These are phyloP conservation scores for Drosophila dunni DNA, from an alignment of 1,140 invertebrate genomes.

Conservation along the genomic window DNA sequence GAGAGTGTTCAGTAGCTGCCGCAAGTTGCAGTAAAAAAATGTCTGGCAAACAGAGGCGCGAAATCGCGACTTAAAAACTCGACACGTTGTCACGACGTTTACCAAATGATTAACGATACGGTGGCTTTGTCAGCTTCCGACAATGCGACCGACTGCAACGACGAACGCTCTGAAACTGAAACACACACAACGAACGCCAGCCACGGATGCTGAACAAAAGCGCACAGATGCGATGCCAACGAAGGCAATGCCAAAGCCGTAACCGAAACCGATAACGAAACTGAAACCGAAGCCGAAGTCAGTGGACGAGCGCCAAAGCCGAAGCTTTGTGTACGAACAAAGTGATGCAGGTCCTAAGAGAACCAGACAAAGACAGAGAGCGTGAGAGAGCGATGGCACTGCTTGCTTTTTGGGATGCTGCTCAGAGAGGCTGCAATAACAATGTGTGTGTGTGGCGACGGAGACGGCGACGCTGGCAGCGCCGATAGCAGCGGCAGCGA, in stretches of 20 bases:
- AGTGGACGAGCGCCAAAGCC: too few relatives aligned
- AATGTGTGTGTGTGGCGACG: slow-evolving; percentile 11
- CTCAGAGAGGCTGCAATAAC: slow-evolving; percentile 21
- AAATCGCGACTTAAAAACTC: slow-evolving; percentile 48
- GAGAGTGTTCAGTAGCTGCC: slow-evolving; percentile 34
- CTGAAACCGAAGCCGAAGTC: slow-evolving; percentile 16
- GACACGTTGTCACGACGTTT: slow-evolving; percentile 32
- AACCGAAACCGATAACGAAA: slow-evolving; percentile 8
- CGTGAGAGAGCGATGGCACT: slow-evolving; percentile 24
- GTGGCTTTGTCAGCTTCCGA: slow-evolving; percentile 11
- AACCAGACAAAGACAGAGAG: slow-evolving; percentile 11
- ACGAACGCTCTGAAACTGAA: slow-evolving; percentile 73
- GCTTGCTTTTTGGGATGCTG: slow-evolving; percentile 32
- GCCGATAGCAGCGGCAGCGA: slow-evolving; percentile 39
- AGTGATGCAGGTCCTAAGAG: slow-evolving; percentile 40
- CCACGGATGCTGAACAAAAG: slow-evolving; percentile 69
- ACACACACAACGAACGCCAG: slow-evolving; percentile 39
- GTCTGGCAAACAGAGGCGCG: slow-evolving; percentile 54
- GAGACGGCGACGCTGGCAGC: slow-evolving; percentile 43
- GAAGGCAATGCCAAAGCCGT: slow-evolving; percentile 18
- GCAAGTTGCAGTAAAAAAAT: slow-evolving; percentile 46
- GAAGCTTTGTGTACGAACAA: slow-evolving; percentile 4
- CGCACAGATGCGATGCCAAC: slow-evolving; percentile 40
- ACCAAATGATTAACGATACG: slow-evolving; percentile 24
- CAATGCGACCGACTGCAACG: slow-evolving; percentile 61